Base-by-base conservation (phyloP, 2,113 vertebrate species). In the Mastomys natalensis region DNA sequence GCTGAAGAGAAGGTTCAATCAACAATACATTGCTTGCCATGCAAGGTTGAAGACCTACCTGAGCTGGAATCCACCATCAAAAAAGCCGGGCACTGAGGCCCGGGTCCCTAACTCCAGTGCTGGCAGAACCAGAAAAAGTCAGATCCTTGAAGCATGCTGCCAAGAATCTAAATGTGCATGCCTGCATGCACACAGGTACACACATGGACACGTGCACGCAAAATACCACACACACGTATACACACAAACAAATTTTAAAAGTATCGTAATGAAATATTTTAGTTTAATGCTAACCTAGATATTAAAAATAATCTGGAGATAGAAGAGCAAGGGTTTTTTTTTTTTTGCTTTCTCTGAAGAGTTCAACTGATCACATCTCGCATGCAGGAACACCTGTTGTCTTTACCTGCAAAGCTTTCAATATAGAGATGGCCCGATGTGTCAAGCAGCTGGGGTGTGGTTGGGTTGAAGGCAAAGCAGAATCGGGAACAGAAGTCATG, bases 291-390 rank as follows among this genome's bases (percentile, higher is more conserved):
- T 51, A 58, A 40, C n/a, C 22, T 40, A n/a, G 12, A n/a, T 9
- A 19, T 45, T 64, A 45, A 86, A 60, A 86, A 45, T 15, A 86
- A 62, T 55, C 86, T 95, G 72, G 77, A 97, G 81, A 68, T 34
- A 3, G 7, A 74, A 95, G 55, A 45, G 55, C 40, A 70, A 1
- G 45, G n/a, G n/a, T n/a, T 58, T 62, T 62, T 78, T 0, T 58
- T 62, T 62, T 78, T 0, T 86, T 70, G 12, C 29, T 84, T 60
- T 89, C 21, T 93, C 87, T 80, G 4, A 37, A 95, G 86, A 45
- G 16, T 17, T 85, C 74, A 72, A 22, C 22, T 11, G 53, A 68
- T 78, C 53, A 73, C 31, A 22, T 40, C 64, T 73, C 37, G n/a
- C 29, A 74, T 29, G 12, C 1, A 87, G 77, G 29, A 64, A 94